Conservation (phyloP, 2,797 vertebrate genomes). For the Typhlichthys eigenmanni region DNA sequence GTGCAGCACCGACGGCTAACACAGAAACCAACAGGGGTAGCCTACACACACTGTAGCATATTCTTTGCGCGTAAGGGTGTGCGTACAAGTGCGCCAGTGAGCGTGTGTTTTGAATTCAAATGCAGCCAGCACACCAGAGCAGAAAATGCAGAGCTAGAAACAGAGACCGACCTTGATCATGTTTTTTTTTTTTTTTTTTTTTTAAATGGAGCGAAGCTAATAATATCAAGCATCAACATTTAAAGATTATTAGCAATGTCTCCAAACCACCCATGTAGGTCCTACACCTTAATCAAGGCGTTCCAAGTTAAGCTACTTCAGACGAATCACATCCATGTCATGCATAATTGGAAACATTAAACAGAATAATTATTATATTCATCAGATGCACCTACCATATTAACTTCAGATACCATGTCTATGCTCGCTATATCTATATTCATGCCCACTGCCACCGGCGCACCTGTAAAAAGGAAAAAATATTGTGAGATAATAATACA, state of each 20-base stretch:
- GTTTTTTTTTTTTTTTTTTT: slow-evolving; percentile 17
- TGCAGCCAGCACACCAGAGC: slow-evolving; percentile 70
- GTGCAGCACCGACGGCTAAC: slow-evolving; percentile 54
- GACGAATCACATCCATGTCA: slow-evolving; percentile 36
- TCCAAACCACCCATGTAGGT: neutral
- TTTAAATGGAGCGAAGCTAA: neutral
- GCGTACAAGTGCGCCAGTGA: slow-evolving; percentile 78
- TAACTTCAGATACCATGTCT: slow-evolving; percentile 99
- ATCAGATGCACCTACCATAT: slow-evolving; percentile 89
- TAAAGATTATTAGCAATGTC: slow-evolving; percentile 3
- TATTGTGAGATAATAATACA: slow-evolving; percentile 44
- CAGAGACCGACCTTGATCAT: slow-evolving; percentile 48
- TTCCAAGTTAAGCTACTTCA: slow-evolving; percentile 40
- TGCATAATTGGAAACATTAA: slow-evolving; percentile 32
- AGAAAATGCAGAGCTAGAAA: slow-evolving; percentile 66
- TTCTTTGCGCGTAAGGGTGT: slow-evolving; percentile 56
- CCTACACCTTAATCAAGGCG: neutral
- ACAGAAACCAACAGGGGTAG: slow-evolving; percentile 39
- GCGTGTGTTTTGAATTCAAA: slow-evolving; percentile 84
- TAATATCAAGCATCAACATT: slow-evolving; percentile 6
- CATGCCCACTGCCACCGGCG: slow-evolving; percentile 96
- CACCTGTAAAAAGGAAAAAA: slow-evolving; percentile 81
- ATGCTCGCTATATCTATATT: slow-evolving; percentile 99
- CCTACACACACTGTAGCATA: slow-evolving; percentile 6
- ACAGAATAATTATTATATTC: slow-evolving; percentile 21